Base-by-base conservation (phyloP, 2,888 invertebrate genomes). In the Tiliacea citrago region DNA sequence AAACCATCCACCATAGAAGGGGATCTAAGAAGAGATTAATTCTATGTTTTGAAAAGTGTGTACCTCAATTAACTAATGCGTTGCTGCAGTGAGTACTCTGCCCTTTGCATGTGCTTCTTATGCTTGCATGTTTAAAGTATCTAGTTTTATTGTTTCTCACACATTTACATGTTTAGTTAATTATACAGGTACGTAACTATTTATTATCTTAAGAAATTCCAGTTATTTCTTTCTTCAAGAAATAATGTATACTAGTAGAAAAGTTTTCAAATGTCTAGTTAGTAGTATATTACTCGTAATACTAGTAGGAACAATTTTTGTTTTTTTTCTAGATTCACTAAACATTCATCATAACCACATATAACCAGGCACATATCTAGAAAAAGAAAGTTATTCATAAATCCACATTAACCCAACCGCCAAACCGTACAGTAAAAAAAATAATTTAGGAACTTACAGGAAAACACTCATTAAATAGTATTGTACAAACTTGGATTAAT, bases 1-100 rank as follows among this genome's bases (percentile, higher is more conserved):
- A 97, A 95, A 97, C 97, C 79, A 96, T 97, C 93, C 97, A 93
- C 85, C 94, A 96, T 88, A 95, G 95, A 81, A 94, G 94, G 81
- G 90, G 92, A 51, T 92, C 94, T 78, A 96, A 93, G 88, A 92
- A 90, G 88, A 92, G 87, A 80, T 88, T 94, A 81, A 83, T 86
- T 71, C 90, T 91, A 42, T 84, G 91, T 68, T 91, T 92, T 83
- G 83, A 90, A 72, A 83, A 87, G 75, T 75, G 73, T 82, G 68
- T 81, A 68, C 82, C 87, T 63, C 85, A 89, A 49, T 86, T 89
- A 83, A 81, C 81, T 57, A 84, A 89, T 75, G 81, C 73, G n/a
- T 86, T 90, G 58, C 86, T 76, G 47, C 84, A 92, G 91, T 93
- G 85, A 91, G 91, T 91, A 88, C 81, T 68, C 51, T 79, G 67